Evolutionary conservation across 2,797 vertebrate species (phyloP).

Genomic region (Galago senegalensis): DNA sequence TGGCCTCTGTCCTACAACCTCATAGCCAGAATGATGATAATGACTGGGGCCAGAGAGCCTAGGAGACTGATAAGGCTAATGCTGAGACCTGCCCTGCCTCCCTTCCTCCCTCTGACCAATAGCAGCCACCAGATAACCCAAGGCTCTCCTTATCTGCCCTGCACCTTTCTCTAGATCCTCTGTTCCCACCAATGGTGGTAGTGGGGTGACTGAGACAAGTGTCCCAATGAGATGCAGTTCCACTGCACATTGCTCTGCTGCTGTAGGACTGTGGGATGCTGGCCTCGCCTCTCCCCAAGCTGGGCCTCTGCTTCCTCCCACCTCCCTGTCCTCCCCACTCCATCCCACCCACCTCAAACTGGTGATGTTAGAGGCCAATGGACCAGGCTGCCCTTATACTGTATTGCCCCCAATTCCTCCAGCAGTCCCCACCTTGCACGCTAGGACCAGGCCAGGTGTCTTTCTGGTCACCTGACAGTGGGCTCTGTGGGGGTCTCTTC

Average conservation of each 20-base stretch:
- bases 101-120: neutral
- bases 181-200: accelerated
- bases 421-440: neutral
- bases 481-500: neutral
- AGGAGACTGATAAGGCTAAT: neutral
- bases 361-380: neutral
- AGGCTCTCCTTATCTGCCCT: neutral
- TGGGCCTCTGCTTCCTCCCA: neutral
- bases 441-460: neutral
- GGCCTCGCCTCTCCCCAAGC: neutral
- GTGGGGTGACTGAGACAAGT: neutral
- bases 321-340: neutral
- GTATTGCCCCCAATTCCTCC: neutral
- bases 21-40: accelerated
- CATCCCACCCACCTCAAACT: accelerated
- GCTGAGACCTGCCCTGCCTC: neutral
- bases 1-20: neutral
- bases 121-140: neutral
- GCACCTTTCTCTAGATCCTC: neutral
- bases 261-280: neutral
- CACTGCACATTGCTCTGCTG: neutral
- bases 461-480: neutral
- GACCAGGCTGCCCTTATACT: neutral
- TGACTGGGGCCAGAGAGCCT: neutral
- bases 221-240: neutral